Evolutionary conservation across 2,797 vertebrate species (phyloP).

Genomic region (Sebastes reedi): DNA sequence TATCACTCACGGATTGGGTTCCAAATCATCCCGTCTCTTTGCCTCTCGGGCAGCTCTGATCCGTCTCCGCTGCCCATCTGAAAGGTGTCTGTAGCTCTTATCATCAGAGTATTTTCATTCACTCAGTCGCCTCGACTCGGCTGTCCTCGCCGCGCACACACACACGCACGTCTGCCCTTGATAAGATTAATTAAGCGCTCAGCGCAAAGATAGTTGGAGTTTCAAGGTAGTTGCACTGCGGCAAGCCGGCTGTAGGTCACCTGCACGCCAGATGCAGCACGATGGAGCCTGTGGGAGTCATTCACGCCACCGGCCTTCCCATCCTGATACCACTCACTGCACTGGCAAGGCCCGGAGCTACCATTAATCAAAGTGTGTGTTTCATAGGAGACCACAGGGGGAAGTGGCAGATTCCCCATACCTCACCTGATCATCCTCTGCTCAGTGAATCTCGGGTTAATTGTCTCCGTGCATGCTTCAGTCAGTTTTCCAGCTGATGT

Average conservation of each 20-base stretch:
- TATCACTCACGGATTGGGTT: constrained; percentile 30
- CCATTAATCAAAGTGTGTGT: constrained; percentile 43
- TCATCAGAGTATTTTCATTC: constrained; percentile 31
- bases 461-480: constrained; percentile 60
- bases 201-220: constrained; percentile 14
- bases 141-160: not conserved
- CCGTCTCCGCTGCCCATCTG: constrained; percentile 4
- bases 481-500: constrained; percentile 60
- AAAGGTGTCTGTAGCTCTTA: constrained; percentile 26
- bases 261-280: constrained; percentile 39
- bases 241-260: constrained; percentile 35
- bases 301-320: constrained; percentile 14
- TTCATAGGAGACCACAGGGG: constrained; percentile 10
- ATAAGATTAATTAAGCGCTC: constrained; percentile 57
- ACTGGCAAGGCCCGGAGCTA: constrained; percentile 11
- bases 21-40: constrained; percentile 20
- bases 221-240: constrained; percentile 28
- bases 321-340: constrained; percentile 35
- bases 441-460: constrained; percentile 63
- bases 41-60: constrained; percentile 28
- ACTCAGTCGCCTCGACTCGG: not conserved
- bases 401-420: constrained; percentile 22
- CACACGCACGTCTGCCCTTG: constrained; percentile 48
- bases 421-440: constrained; percentile 27
- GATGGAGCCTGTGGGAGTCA: constrained; percentile 52